These are phyloP conservation scores for Colius striatus DNA, from an alignment of 2,113 vertebrate genomes.

Conservation along the genomic window DNA sequence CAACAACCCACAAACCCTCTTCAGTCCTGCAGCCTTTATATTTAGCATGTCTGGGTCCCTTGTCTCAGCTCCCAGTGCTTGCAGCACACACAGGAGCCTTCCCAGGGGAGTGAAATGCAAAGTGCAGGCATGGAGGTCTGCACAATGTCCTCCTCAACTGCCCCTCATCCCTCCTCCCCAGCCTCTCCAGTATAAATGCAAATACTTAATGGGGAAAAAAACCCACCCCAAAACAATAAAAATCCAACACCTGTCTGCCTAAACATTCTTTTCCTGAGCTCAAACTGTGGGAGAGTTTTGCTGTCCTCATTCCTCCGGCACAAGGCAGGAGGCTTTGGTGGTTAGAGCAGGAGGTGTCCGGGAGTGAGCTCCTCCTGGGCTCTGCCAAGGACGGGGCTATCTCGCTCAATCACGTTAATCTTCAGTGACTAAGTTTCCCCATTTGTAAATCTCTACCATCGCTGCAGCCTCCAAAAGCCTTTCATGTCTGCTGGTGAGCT, in stretches of 20 bases:
- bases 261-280: not conserved
- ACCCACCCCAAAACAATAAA: not conserved
- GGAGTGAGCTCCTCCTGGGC: not conserved
- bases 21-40: slow-evolving; percentile 31
- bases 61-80: not conserved
- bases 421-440: slow-evolving; percentile 23
- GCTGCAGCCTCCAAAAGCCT: not conserved
- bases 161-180: not conserved
- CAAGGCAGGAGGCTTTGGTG: not conserved
- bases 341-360: not conserved
- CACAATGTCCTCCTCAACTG: not conserved
- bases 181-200: not conserved
- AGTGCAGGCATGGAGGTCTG: not conserved
- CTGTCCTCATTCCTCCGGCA: not conserved
- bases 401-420: not conserved
- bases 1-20: not conserved
- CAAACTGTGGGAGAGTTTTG: not conserved
- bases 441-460: slow-evolving; percentile 22
- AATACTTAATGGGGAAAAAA: not conserved
- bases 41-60: slow-evolving; percentile 44
- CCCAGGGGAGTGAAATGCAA: not conserved
- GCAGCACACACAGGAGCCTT: accelerated
- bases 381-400: not conserved
- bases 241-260: not conserved
- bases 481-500: slow-evolving; percentile 8